phyloP scores from a whole-genome alignment of 1,140 invertebrate species.

The Brachionus calyciflorus region DNA sequence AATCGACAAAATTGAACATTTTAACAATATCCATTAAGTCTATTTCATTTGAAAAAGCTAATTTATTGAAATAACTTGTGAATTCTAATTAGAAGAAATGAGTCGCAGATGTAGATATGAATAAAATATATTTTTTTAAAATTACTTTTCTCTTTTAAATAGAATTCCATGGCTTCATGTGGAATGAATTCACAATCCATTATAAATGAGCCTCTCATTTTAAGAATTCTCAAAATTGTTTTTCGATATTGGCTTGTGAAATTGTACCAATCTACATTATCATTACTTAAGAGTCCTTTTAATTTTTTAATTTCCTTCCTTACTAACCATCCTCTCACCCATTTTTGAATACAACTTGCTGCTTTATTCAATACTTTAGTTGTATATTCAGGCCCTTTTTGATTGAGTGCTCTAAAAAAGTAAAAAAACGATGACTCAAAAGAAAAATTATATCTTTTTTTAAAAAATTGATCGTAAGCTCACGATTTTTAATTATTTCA shows the following conservation, averaged over 20 bases:
- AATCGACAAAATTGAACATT: slow-evolving; percentile 36
- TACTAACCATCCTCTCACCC: slow-evolving; percentile 33
- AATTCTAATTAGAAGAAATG: neutral
- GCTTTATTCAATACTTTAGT: slow-evolving; percentile 27
- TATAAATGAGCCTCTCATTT: slow-evolving; percentile 12
- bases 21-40: slow-evolving; percentile 17
- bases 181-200: slow-evolving; percentile 24
- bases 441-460: too few relatives aligned
- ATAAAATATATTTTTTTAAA: too few relatives aligned
- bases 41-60: slow-evolving; percentile 36
- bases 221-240: slow-evolving; percentile 32
- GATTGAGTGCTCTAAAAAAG: slow-evolving; percentile 9
- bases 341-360: slow-evolving; percentile 45
- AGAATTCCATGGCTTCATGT: slow-evolving; percentile 15
- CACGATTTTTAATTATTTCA: too few relatives aligned
- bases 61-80: slow-evolving; percentile 38
- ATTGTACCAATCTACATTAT: neutral
- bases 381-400: slow-evolving; percentile 18
- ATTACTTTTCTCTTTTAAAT: slow-evolving; percentile 38
- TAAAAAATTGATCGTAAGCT: too few relatives aligned
- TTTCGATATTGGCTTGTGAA: neutral
- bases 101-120: neutral
- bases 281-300: neutral
- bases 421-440: too few relatives aligned
- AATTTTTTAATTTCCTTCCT: slow-evolving; percentile 37